A percentile compares a stretch with the other conserved stretches of the same genome.
These are phyloP conservation scores for Phaethornis superciliosus DNA, from an alignment of 2,113 vertebrate genomes.

Conservation along the genomic window DNA sequence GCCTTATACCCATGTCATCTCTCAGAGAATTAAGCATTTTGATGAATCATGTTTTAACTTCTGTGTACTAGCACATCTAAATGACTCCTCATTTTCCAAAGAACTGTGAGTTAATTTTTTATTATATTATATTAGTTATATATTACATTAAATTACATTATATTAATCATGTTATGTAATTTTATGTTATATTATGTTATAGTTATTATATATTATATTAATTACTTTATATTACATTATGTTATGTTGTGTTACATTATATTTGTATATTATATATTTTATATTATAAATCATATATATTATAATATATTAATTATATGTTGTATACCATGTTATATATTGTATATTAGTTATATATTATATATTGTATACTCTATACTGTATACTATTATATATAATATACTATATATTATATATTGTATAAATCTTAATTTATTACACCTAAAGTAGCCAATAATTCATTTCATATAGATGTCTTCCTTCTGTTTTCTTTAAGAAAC, in stretches of 20 bases:
- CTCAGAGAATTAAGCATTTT: neutral
- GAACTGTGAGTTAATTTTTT: neutral
- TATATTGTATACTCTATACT: too few species aligned
- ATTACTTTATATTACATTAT: too few species aligned
- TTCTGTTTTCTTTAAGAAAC: neutral
- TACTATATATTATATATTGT: neutral
- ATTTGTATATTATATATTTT: too few species aligned
- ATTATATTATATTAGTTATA: neutral
- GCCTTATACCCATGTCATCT: neutral
- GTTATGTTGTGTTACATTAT: too few species aligned
- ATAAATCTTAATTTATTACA: conserved; percentile 16
- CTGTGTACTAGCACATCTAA: neutral
- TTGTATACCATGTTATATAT: too few species aligned
- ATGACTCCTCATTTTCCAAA: neutral
- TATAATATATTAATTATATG: too few species aligned
- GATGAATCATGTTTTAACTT: neutral
- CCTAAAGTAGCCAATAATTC: neutral
- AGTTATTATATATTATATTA: too few species aligned
- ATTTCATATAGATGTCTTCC: neutral
- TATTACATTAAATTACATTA: too few species aligned
- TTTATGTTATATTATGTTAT: too few species aligned
- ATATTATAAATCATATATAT: too few species aligned
- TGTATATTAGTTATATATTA: too few species aligned
- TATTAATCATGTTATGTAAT: too few species aligned
- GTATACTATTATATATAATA: neutral